A percentile compares a stretch with the other conserved stretches of the same genome.
Conservation (phyloP, 1,140 invertebrate genomes). For the Sminthurides bifidus region DNA sequence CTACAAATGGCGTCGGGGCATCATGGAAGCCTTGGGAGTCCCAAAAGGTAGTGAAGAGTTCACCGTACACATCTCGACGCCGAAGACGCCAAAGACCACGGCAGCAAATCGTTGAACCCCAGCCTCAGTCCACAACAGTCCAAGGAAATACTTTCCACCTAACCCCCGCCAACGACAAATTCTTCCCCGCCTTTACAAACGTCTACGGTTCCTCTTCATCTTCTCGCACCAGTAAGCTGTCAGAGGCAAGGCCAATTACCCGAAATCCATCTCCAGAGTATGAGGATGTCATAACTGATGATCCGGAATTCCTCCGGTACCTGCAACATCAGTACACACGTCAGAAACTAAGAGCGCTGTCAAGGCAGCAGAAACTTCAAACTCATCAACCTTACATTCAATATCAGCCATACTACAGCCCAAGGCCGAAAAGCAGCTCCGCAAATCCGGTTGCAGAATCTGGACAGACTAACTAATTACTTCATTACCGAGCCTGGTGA, state of each 20-base stretch:
- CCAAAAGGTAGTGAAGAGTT: neutral
- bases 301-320: neutral
- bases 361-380: too few relatives aligned
- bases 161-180: neutral
- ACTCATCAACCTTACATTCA: too few relatives aligned
- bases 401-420: too few relatives aligned
- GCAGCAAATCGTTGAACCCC: too few relatives aligned
- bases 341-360: too few relatives aligned
- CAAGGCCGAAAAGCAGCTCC: too few relatives aligned
- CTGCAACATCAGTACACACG: neutral
- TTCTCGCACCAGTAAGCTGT: neutral
- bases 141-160: constrained; percentile 1
- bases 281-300: neutral
- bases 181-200: neutral
- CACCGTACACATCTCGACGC: neutral
- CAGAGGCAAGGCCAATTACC: neutral
- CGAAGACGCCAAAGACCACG: neutral
- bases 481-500: too few relatives aligned
- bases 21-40: constrained; percentile 9
- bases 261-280: neutral
- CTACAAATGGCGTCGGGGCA: constrained; percentile 8
- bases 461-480: too few relatives aligned
- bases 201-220: neutral
- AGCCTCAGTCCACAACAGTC: too few relatives aligned
- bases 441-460: too few relatives aligned